Evolutionary conservation across 2,113 vertebrate species (phyloP).

Genomic region (Eleginops maclovinus): DNA sequence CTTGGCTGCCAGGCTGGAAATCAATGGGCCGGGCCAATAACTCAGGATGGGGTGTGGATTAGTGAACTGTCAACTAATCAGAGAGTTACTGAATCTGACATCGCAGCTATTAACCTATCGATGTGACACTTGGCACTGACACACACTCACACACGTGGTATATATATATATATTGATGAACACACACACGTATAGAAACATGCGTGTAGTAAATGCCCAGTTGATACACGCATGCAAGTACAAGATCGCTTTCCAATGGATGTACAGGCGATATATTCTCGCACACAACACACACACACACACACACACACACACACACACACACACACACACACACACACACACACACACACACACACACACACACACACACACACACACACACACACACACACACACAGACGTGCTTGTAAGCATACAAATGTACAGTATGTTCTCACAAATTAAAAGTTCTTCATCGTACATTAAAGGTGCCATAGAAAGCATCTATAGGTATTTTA

Average conservation of each 20-base stretch:
- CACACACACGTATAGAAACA: constrained; percentile 12
- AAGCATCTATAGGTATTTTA: no score
- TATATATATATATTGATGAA: constrained; percentile 55
- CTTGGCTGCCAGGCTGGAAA: constrained; percentile 82
- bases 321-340: no score
- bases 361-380: no score
- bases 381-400: no score
- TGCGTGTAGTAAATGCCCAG: background rate
- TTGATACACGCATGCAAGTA: background rate
- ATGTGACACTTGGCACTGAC: constrained; percentile 80
- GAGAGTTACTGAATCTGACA: constrained; percentile 85
- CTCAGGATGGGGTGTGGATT: constrained; percentile 84
- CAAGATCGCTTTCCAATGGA: background rate
- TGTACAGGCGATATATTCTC: background rate
- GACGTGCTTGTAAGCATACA: background rate
- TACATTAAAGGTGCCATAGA: no score
- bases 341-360: no score
- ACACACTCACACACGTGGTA: constrained; percentile 53
- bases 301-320: no score
- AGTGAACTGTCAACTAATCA: constrained; percentile 88
- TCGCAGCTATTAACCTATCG: constrained; percentile 86
- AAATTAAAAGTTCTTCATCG: background rate
- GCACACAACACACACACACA: no score
- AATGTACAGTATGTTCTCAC: background rate
- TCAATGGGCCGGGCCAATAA: constrained; percentile 84